Percentiles rank a stretch among this genome's conserved stretches.
Evolutionary conservation across 2,113 vertebrate genomes (phyloP).

Genomic region (Siniperca knerii): DNA sequence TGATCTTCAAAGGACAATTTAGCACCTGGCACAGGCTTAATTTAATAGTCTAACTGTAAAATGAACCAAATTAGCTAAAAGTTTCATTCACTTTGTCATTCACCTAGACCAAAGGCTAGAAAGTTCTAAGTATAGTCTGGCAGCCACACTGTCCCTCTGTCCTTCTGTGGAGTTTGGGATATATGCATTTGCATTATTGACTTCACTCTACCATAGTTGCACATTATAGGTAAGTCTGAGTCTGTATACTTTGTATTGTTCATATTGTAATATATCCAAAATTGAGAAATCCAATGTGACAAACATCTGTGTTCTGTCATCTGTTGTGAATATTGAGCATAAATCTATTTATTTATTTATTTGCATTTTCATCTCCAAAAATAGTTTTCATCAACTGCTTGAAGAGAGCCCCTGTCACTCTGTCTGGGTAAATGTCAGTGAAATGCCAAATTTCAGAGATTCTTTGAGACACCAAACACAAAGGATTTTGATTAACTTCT

Average conservation of each 20-base stretch:
- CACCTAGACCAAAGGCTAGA: slow-evolving; percentile 34
- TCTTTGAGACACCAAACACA: slow-evolving; percentile 23
- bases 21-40: slow-evolving; percentile 30
- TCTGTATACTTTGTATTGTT: slow-evolving; percentile 33
- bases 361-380: slow-evolving; percentile 57
- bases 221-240: not conserved
- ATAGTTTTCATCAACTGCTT: slow-evolving; percentile 46
- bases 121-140: slow-evolving; percentile 33
- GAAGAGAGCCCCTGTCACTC: slow-evolving; percentile 25
- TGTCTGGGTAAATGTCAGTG: slow-evolving; percentile 63
- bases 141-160: slow-evolving; percentile 3
- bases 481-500: slow-evolving; percentile 38
- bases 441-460: slow-evolving; percentile 59
- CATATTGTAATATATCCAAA: slow-evolving; percentile 23
- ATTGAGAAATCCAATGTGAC: slow-evolving; percentile 33
- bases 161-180: not conserved
- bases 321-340: slow-evolving; percentile 50
- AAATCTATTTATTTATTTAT: slow-evolving; percentile 52
- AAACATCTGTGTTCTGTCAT: slow-evolving; percentile 43
- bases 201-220: slow-evolving; percentile 5
- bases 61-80: slow-evolving; percentile 37
- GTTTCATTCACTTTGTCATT: slow-evolving; percentile 37
- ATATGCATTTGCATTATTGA: slow-evolving; percentile 29
- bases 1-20: slow-evolving; percentile 56
- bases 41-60: slow-evolving; percentile 52